Conservation (phyloP, 2,888 invertebrate species). For the Gonocerus acuteangulatus region DNA sequence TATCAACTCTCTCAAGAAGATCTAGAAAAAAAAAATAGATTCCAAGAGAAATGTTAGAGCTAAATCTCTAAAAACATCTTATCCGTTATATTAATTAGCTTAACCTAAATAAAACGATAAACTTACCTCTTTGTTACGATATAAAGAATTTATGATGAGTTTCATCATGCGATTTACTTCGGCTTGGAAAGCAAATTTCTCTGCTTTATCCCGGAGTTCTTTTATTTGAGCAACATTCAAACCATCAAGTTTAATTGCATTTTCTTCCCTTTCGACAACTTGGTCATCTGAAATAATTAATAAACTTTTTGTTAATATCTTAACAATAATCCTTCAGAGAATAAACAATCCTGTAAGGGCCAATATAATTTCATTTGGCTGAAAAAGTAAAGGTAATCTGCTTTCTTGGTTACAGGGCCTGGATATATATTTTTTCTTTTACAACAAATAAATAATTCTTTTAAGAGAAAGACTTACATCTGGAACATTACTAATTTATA, state of each 20-base stretch:
- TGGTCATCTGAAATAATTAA: slow-evolving; percentile 67
- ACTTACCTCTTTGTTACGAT: slow-evolving; percentile 90
- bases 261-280: slow-evolving; percentile 82
- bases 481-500: too few species aligned
- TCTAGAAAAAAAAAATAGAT: slow-evolving; percentile 51
- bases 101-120: too few species aligned
- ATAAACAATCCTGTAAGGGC: too few species aligned
- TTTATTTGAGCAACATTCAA: slow-evolving; percentile 89
- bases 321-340: not conserved
- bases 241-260: slow-evolving; percentile 91
- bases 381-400: too few species aligned
- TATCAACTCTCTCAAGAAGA: slow-evolving; percentile 93
- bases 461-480: too few species aligned
- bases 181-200: slow-evolving; percentile 88
- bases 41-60: too few species aligned
- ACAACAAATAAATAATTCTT: too few species aligned
- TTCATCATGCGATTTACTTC: slow-evolving; percentile 99
- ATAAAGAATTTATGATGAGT: slow-evolving; percentile 97
- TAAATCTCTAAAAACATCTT: too few species aligned
- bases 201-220: slow-evolving; percentile 79
- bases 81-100: too few species aligned
- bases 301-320: slow-evolving; percentile 11
- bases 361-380: too few species aligned
- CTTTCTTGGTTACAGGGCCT: too few species aligned
- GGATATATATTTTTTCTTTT: too few species aligned